Base-by-base conservation (phyloP, 1,140 invertebrate genomes). In the Drosophila jambulina region DNA sequence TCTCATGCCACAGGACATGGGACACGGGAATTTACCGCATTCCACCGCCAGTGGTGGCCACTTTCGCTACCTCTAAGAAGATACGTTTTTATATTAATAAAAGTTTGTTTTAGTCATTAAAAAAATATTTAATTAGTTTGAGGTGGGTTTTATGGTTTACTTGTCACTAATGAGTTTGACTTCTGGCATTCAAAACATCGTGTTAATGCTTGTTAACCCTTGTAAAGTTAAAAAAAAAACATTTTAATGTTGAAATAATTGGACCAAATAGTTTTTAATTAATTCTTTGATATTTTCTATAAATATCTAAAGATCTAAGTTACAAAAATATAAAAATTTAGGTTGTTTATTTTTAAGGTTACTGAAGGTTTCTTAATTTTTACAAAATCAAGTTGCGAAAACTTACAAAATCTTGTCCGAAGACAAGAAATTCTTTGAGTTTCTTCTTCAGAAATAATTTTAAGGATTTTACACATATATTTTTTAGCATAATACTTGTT, bases 41-140 rank as follows among this genome's bases (percentile, higher is more conserved):
- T 27, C 71, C 69, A 13, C 9, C 12, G 15, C 36, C 65, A 56
- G 53, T 38, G 53, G 21, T 56, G 53, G 34, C 3, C 53, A 38
- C 53, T 56, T 56, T 36, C 10, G 19, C 29, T 23, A 19, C 51
- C 15, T 10, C 23, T 6, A 54, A 36, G 13, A 25, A 38, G 51
- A 19, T 21, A 54, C 17, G 32, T 23, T 25, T 25, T 0, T 12
- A 12, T 36, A 4, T 21, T 5, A 23, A 8, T 17, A 23, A 36
- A 21, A 3, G 19, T 3, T 8, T 0, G 0, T 8, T 12, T 29
- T 7, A 7, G 25, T 19, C 29, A 19, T 13, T 19, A 5, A 12
- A 29, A 5, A 12, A 29, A 29, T 3, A 19, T 13, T 49, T 19
- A 29, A 21, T 4, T 21, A 4, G 5, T 21, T 53, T 9, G 2